A percentile compares a stretch with the other conserved stretches of the same genome.
These are phyloP conservation scores for Corella eumyota DNA, from an alignment of 23 tunicate genomes.

Conservation along the genomic window DNA sequence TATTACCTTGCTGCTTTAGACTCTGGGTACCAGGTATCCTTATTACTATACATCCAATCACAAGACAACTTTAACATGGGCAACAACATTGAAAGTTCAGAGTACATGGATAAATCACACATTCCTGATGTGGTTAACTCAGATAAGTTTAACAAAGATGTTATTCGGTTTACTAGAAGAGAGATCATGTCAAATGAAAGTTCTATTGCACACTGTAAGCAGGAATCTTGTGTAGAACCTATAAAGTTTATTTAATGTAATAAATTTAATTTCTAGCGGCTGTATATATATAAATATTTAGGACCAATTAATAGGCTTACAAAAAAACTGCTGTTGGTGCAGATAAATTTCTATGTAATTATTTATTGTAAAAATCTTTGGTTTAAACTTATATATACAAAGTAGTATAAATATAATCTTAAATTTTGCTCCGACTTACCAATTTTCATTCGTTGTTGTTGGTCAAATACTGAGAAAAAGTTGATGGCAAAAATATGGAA, in stretches of 20 bases:
- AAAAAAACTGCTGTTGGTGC: too few species aligned
- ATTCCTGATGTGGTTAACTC: background rate
- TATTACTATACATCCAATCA: slow-evolving; percentile 80
- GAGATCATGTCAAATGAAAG: slow-evolving; percentile 48
- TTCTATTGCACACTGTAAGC: slow-evolving; percentile 16
- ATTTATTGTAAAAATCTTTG: too few species aligned
- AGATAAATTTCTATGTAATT: too few species aligned
- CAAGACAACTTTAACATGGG: slow-evolving; percentile 53
- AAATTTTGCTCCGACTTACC: background rate
- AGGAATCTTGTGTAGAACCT: background rate
- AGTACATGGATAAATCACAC: slow-evolving; percentile 13
- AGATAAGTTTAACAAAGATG: slow-evolving; percentile 1
- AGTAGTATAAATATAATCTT: too few species aligned
- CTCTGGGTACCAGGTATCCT: slow-evolving; percentile 54
- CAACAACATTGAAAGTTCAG: slow-evolving; percentile 12
- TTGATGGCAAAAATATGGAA: slow-evolving; percentile 56
- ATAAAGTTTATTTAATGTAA: too few species aligned
- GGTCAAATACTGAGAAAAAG: slow-evolving; percentile 48
- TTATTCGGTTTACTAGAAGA: slow-evolving; percentile 23
- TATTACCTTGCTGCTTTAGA: too few species aligned
- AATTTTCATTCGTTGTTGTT: slow-evolving; percentile 6
- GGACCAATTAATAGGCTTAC: too few species aligned
- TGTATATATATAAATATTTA: too few species aligned
- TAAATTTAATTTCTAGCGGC: too few species aligned
- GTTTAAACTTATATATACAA: too few species aligned